Conservation (phyloP, 2,888 invertebrate genomes). For the Dione vanillae region DNA sequence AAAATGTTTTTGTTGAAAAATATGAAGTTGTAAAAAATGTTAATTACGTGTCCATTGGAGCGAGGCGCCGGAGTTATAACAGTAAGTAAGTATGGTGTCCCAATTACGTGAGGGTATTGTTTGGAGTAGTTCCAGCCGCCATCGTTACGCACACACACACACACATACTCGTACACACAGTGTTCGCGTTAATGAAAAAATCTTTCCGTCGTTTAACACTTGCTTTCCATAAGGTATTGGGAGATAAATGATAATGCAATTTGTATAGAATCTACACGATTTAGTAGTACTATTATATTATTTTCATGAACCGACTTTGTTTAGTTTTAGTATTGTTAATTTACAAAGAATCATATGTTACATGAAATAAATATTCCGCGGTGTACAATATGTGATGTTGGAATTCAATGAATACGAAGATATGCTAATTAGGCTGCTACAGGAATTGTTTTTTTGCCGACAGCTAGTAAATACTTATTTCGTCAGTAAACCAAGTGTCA, state of each 20-base stretch:
- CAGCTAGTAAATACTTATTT: conserved; percentile 6
- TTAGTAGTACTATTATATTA: too few relatives aligned
- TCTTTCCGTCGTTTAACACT: conserved; percentile 18
- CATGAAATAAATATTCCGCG: too few relatives aligned
- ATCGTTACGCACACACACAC: conserved; percentile 19
- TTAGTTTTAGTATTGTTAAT: too few relatives aligned
- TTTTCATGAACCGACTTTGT: neutral
- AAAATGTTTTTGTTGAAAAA: neutral
- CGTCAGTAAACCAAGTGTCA: neutral
- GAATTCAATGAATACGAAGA: neutral
- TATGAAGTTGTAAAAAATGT: neutral
- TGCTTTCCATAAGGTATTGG: neutral
- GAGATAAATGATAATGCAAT: neutral
- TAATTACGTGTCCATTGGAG: neutral
- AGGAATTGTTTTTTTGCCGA: neutral
- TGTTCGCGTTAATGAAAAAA: conserved; percentile 24
- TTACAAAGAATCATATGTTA: neutral
- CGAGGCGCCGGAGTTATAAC: conserved; percentile 14
- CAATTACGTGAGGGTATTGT: conserved; percentile 26
- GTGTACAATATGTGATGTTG: neutral
- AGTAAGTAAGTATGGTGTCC: conserved; percentile 22
- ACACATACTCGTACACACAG: neutral
- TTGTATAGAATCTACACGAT: neutral
- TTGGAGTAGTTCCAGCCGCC: conserved; percentile 37
- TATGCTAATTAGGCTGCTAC: conserved; percentile 15